Base-by-base conservation (phyloP, 1,140 invertebrate genomes). In the Platorchestia sp. region DNA sequence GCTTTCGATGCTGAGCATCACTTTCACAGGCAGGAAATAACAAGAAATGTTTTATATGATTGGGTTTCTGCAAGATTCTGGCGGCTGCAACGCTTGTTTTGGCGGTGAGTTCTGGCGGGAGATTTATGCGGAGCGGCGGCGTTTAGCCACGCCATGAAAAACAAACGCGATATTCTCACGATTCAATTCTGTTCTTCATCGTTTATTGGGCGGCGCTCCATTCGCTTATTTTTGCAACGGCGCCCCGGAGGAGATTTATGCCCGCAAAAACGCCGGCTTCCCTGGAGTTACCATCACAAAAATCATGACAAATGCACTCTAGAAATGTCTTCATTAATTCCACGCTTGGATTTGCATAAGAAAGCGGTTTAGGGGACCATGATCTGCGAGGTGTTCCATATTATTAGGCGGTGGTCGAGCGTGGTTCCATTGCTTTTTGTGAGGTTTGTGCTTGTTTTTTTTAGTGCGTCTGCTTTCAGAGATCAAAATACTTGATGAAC, bases 221-320 rank as follows among this genome's bases (percentile, higher is more conserved):
- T 75, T 75, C 59, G 27, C 59, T 75, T 27, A 75, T 75, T 75
- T 75, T 36, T 75, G 59, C 59, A 3, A 75, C 14, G 59, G 7
- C 27, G 59, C 59, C 59, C 27, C 27, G 36, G 10, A 3, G 10
- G 59, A 75, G 59, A 75, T 75, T 75, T 75, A 75, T 75, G 59
- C 59, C 14, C 10, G 59, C 59, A 75, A 75, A 75, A 75, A 75
- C 59, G 14, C 1, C 14, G 14, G 59, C 59, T 75, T 75, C 59
- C 59, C 59, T 75, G 14, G 59, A 75, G 59, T 75, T 75, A 75
- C 59, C 59, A 75, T 75, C 59, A 75, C 59, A 75, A 75, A 75
- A 75, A 75, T 75, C 59, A 75, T 75, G 59, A 75, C 59, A 75
- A 75, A 75, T 75, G 59, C 59, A 75, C 59, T 75, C 59, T 36